Base-by-base conservation (phyloP, 2,888 invertebrate species). In the Leptinotarsa juncta region DNA sequence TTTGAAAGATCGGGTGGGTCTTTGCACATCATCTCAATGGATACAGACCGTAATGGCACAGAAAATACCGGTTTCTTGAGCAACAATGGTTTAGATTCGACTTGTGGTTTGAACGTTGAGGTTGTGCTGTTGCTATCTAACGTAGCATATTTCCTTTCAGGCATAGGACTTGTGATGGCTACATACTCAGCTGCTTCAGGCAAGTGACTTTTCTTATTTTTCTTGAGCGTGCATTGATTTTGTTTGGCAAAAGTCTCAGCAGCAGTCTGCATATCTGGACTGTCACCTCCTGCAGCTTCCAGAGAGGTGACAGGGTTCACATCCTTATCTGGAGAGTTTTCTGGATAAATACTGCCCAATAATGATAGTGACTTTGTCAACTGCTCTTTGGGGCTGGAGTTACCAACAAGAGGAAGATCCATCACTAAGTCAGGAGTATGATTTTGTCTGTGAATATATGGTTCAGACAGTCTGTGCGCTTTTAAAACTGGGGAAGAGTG, bases 391-490 rank as follows among this genome's bases (percentile, higher is more conserved):
- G 86, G 86, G 80, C 86, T 87, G 20, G 85, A 85, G 70, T 82
- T 85, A 23, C 85, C 89, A 79, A 85, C 88, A 79, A 92, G 88
- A n/a, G 95, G 95, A 81, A 95, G 89, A 88, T 95, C 95, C 92
- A 95, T 93, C 79, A 96, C 95, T 74, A 95, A 89, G 89, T 95
- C 96, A 2, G 96, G 95, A 49, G 95, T 92, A 81, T 92, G 91
- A 78, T 90, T 90, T 77, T 90, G 90, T 70, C 87, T 81, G 74
- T 86, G 86, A 53, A 84, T 75, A 76, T 84, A 85, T 16, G 83
- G 84, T 82, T 83, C 90, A 76, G 85, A 89, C 82, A 80, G 86
- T 79, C 84, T 80, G 67, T 89, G 89, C 7, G 87, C 82, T 66
- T 87, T 87, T 79, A 85, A 53, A 77, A 87, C 72, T 73, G 82